phyloP scores from a whole-genome alignment of 1,140 invertebrate genomes.

The Agraylea sexmaculata region DNA sequence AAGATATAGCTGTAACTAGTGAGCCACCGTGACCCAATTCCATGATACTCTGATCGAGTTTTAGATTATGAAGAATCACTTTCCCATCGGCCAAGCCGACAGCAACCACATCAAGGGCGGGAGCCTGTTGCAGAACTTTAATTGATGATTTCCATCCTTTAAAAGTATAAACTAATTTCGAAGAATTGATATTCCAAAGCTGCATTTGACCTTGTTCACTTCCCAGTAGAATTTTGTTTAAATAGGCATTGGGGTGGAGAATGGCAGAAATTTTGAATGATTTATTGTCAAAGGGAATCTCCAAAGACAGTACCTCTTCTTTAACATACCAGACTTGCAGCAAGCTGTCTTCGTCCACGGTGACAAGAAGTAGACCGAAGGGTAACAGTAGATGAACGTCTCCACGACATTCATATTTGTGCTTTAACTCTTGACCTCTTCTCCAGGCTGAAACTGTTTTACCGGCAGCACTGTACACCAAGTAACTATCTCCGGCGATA shows the following conservation, averaged over 20 bases:
- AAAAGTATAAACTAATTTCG: conserved; percentile 71
- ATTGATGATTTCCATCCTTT: conserved; percentile 62
- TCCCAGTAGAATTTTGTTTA: conserved; percentile 91
- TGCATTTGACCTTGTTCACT: conserved; percentile 80
- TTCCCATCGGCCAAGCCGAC: conserved; percentile 72
- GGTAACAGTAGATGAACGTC: conserved; percentile 72
- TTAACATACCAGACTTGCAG: conserved; percentile 82
- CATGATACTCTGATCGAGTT: conserved; percentile 74
- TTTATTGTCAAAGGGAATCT: conserved; percentile 58
- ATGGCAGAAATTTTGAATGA: conserved; percentile 67
- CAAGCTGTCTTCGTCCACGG: conserved; percentile 66
- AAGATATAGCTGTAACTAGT: conserved; percentile 69
- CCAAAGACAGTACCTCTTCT: conserved; percentile 52
- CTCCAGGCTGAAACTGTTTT: conserved; percentile 77
- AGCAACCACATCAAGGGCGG: conserved; percentile 82
- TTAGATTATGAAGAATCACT: conserved; percentile 83
- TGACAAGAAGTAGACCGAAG: conserved; percentile 76
- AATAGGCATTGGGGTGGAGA: conserved; percentile 82
- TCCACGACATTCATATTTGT: conserved; percentile 67
- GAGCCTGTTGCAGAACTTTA: conserved; percentile 66
- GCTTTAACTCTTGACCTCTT: conserved; percentile 73
- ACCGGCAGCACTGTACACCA: conserved; percentile 74
- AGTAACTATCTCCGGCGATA: conserved; percentile 64
- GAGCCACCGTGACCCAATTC: conserved; percentile 89
- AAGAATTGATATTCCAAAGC: conserved; percentile 80